These are phyloP conservation scores for Caracal caracal DNA, from an alignment of 2,113 vertebrate species.

Conservation along the genomic window DNA sequence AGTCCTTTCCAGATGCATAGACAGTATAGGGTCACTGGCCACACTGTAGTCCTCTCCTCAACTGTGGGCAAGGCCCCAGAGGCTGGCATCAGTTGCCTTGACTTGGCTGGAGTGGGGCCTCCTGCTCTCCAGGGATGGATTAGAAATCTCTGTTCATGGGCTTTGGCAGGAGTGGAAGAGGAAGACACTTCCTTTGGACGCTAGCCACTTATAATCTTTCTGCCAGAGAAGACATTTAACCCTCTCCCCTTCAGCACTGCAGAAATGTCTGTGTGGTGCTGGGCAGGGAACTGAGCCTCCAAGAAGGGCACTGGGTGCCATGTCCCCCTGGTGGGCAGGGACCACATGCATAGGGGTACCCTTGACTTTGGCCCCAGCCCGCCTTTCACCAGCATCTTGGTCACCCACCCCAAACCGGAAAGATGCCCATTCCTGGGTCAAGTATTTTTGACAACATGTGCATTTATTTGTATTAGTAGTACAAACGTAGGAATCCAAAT, in stretches of 20 bases:
- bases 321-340: rapidly evolving
- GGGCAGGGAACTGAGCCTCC: neutral
- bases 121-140: neutral
- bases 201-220: rapidly evolving
- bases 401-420: slow-evolving; percentile 1
- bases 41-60: rapidly evolving
- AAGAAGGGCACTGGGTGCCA: rapidly evolving
- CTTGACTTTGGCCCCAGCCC: too few relatives aligned
- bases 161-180: neutral
- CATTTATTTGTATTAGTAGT: slow-evolving; percentile 89
- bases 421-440: slow-evolving; percentile 18
- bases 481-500: slow-evolving; percentile 88
- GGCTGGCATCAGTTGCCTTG: too few relatives aligned
- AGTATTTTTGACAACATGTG: slow-evolving; percentile 85
- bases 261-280: neutral
- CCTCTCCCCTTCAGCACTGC: too few relatives aligned
- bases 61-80: too few relatives aligned
- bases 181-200: neutral
- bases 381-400: neutral
- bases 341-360: rapidly evolving
- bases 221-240: too few relatives aligned
- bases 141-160: neutral
- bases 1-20: rapidly evolving
- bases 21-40: neutral
- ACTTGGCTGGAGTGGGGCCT: neutral